phyloP scores from a whole-genome alignment of 2,113 vertebrate species.

The Seriola aureovittata region DNA sequence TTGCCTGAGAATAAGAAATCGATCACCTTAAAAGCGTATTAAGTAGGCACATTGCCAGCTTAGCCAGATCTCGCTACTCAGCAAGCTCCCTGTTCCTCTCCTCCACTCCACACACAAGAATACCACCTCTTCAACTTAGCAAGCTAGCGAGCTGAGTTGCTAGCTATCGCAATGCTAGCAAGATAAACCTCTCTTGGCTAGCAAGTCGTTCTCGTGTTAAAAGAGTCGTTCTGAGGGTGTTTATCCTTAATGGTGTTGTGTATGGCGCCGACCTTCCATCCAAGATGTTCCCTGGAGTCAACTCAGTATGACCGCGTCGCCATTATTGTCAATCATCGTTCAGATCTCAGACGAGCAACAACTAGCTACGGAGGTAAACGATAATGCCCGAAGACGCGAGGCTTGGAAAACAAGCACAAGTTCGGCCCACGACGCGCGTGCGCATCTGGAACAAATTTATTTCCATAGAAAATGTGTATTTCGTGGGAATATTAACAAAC shows the following conservation, averaged over 20 bases:
- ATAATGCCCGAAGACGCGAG: constrained; percentile 72
- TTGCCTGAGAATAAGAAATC: not conserved
- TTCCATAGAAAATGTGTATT: too few species aligned
- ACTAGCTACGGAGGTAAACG: constrained; percentile 71
- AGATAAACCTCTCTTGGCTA: constrained; percentile 49
- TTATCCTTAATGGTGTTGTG: constrained; percentile 22
- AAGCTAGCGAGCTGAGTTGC: constrained; percentile 71
- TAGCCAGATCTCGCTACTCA: not conserved
- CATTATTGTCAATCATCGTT: constrained; percentile 86
- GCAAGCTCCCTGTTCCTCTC: constrained; percentile 31
- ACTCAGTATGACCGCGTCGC: constrained; percentile 82
- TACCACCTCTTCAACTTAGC: constrained; percentile 81
- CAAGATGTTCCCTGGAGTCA: constrained; percentile 57
- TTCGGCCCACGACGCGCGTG: constrained; percentile 26
- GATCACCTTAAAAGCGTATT: not conserved
- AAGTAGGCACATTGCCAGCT: constrained; percentile 38
- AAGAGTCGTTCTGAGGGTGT: constrained; percentile 10
- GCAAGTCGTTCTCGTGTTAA: constrained; percentile 35
- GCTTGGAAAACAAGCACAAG: constrained; percentile 50
- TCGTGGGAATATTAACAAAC: too few species aligned
- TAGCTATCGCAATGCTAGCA: constrained; percentile 72
- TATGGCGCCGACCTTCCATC: constrained; percentile 6
- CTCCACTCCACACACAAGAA: constrained; percentile 63
- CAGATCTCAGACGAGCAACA: constrained; percentile 72
- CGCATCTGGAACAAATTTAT: not conserved